Conservation (phyloP, 53 echinoderm and acorn worm species). For the Temnopleurus reevesii region DNA sequence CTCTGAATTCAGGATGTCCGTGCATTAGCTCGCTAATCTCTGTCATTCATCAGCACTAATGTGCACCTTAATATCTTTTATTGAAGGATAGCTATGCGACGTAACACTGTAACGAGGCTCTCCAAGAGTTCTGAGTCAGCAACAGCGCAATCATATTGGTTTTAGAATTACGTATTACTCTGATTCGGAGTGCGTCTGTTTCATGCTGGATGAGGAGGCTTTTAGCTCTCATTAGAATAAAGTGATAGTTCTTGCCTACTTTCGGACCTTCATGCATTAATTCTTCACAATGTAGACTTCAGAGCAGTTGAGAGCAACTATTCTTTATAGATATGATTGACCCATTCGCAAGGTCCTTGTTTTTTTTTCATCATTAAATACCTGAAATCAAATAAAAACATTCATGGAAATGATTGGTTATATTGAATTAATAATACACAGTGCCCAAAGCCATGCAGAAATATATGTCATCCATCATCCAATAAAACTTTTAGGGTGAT, state of each 20-base stretch:
- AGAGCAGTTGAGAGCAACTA: too few relatives aligned
- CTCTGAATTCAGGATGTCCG: background rate
- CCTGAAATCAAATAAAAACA: too few relatives aligned
- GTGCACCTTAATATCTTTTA: conserved; percentile 20
- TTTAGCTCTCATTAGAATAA: too few relatives aligned
- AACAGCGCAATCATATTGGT: conserved; percentile 8
- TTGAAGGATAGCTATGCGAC: conserved; percentile 1
- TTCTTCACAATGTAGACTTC: too few relatives aligned
- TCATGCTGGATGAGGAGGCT: background rate
- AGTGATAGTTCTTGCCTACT: too few relatives aligned
- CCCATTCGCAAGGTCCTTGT: too few relatives aligned
- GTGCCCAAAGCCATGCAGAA: too few relatives aligned
- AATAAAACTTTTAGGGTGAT: background rate
- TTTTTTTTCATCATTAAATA: too few relatives aligned
- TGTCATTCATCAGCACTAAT: conserved; percentile 44
- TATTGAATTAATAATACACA: too few relatives aligned
- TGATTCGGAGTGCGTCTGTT: background rate
- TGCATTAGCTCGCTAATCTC: background rate
- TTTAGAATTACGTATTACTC: background rate
- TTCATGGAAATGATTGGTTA: too few relatives aligned
- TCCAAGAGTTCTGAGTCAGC: conserved; percentile 34
- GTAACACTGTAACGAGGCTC: conserved; percentile 7
- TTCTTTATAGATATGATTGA: too few relatives aligned
- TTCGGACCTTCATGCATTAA: too few relatives aligned
- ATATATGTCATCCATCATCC: background rate